Percentiles rank a stretch among this genome's conserved stretches.
Conservation (phyloP, 2,113 vertebrate species). For the Psilopogon haemacephalus region DNA sequence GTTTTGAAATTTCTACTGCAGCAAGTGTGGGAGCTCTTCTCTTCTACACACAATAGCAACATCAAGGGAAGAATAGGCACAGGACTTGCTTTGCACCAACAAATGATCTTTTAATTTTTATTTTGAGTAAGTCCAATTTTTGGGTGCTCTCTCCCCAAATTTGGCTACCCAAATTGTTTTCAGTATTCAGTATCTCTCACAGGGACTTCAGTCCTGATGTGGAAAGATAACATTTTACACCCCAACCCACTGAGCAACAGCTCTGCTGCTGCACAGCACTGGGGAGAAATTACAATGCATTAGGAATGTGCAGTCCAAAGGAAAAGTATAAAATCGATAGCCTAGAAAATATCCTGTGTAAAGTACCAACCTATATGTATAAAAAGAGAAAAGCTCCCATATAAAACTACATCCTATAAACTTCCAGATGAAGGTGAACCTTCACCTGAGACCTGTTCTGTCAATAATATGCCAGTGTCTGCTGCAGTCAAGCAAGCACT, state of each 20-base stretch:
- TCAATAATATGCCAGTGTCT: background rate
- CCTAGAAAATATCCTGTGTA: background rate
- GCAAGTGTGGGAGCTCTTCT: background rate
- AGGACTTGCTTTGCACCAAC: background rate
- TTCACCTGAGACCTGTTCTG: constrained; percentile 13
- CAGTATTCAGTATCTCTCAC: background rate
- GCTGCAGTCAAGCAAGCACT: background rate
- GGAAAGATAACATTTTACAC: constrained; percentile 23
- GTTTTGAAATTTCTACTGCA: background rate
- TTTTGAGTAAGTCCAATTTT: background rate
- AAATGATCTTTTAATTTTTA: background rate
- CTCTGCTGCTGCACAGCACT: background rate
- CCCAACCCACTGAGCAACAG: background rate
- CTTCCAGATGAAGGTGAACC: background rate
- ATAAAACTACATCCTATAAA: constrained; percentile 2
- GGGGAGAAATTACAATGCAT: constrained; percentile 26
- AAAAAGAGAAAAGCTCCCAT: background rate
- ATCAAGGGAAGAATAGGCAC: background rate
- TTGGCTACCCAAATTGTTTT: background rate
- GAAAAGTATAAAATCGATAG: background rate
- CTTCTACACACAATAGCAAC: background rate
- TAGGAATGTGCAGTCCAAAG: background rate
- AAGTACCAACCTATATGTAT: background rate
- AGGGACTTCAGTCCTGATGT: background rate
- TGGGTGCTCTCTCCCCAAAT: background rate